Conservation (phyloP, 2,888 invertebrate genomes). For the Agrilus cyanescens region DNA sequence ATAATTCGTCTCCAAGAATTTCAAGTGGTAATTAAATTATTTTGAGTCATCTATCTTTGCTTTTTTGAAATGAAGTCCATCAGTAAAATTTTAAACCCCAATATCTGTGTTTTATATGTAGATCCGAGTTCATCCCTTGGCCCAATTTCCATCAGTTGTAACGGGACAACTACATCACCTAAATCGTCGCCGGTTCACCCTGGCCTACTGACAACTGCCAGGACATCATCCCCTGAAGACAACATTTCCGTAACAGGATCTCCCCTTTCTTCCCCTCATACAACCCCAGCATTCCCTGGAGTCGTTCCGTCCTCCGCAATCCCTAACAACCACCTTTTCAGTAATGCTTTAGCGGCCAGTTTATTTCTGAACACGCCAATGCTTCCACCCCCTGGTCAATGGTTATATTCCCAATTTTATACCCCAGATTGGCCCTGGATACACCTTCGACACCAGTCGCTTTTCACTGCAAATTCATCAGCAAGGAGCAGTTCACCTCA, state of each 20-base stretch:
- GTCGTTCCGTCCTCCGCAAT: conserved; percentile 30
- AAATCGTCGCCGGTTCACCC: conserved; percentile 44
- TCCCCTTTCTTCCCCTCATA: conserved; percentile 46
- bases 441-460: conserved; percentile 33
- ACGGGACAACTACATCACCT: conserved; percentile 56
- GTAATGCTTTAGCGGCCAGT: conserved; percentile 53
- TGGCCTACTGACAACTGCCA: conserved; percentile 39
- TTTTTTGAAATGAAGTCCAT: no score
- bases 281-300: conserved; percentile 28
- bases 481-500: conserved; percentile 20
- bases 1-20: conserved; percentile 40
- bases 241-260: conserved; percentile 55
- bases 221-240: conserved; percentile 44
- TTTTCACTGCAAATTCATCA: conserved; percentile 14
- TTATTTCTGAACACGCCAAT: conserved; percentile 64
- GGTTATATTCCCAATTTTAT: conserved; percentile 68
- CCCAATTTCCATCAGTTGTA: conserved; percentile 36
- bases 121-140: conserved; percentile 25
- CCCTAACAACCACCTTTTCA: conserved; percentile 36
- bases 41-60: neutral
- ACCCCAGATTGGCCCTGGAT: conserved; percentile 62
- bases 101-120: no score
- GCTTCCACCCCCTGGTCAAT: conserved; percentile 63
- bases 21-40: conserved; percentile 35
- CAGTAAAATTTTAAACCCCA: no score